phyloP scores from a whole-genome alignment of 2,113 vertebrate species.

The human region GRCh38 chr12:54339001-54339500 shows the following conservation, averaged over 20 bases:
- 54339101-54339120: neutral
- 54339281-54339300: neutral
- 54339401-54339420: neutral
- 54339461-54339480: neutral
- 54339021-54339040: conserved; percentile 6
- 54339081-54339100: neutral
- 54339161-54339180: neutral
- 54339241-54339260: neutral
- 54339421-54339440: neutral
- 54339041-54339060: neutral
- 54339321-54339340: neutral
- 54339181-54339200: neutral
- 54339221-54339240: neutral
- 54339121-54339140: neutral
- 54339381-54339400: neutral
- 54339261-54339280: neutral
- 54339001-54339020: neutral
- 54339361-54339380: neutral
- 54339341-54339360: too few relatives aligned
- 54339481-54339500: too few relatives aligned
- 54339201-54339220: neutral
- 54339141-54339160: neutral
- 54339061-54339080: neutral
- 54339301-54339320: neutral
- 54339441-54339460: neutral